Evolutionary conservation across 1,140 invertebrate genomes (phyloP), one percentile per base, ranked within the genome.

Genomic region (Pseudomyrmex pallidus): DNA sequence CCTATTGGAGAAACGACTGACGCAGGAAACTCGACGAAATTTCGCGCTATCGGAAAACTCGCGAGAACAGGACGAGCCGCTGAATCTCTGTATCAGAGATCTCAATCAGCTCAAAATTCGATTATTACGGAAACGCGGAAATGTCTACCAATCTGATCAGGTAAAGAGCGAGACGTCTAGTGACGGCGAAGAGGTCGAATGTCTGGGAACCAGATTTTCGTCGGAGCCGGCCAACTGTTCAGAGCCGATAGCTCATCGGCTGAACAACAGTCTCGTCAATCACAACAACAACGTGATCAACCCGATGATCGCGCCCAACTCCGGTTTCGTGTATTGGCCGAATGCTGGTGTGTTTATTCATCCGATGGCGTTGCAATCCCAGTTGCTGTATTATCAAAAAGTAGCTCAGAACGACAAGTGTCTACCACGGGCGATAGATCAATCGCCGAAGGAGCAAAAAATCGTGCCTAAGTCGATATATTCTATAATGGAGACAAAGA

Each of bases 21-120:
- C 96, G 2, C 96, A 96, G 89, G 96, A 96, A 90, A 93, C 88
- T 68, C 83, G 93, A 85, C 92, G 93, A 84, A 86, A 85, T 80
- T 83, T 94, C 82, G 22, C 92, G 86, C 8, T 92, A 82, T 12
- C 87, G 68, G 85, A 94, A 85, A 74, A 85, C 87, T 25, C 92
- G 82, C 92, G 83, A 90, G 94, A 91, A 83, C 94, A 96, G 91
- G 95, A 96, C 25, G 97, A 98, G 90, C 97, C 98, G 0, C 92
- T 98, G 5, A 98, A 98, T 93, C 95, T 98, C 0, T 98, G 97
- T 86, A 95, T 98, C 54, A 94, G 97, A 54, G 97, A 97, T 89
- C 90, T 96, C 48, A 96, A 96, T 84, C 95, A 96, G 68, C 89
- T 96, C 4, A 96, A 96, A 89, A 95, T 96, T 74, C 94, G 96